Conservation (phyloP, 2,113 vertebrate species). For the Fregetta grallaria region DNA sequence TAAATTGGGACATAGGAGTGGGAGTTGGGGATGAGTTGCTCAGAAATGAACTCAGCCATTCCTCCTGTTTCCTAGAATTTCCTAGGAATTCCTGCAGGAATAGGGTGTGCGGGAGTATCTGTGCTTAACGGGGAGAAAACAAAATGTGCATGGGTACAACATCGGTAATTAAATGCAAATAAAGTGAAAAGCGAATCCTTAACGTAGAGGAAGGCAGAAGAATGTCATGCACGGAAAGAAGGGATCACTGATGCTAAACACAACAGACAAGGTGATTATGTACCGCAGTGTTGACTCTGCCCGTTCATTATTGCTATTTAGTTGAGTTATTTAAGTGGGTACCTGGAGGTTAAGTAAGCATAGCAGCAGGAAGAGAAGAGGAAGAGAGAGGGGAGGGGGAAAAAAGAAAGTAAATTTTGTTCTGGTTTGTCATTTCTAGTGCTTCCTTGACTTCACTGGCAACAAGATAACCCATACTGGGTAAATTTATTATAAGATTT, state of each 20-base stretch:
- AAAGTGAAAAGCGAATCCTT: conserved; percentile 20
- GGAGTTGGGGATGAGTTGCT: neutral
- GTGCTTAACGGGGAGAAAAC: neutral
- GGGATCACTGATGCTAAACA: conserved; percentile 69
- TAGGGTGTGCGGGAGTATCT: neutral
- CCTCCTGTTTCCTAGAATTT: neutral
- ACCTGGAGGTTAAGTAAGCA: conserved; percentile 73
- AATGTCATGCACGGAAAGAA: conserved; percentile 40
- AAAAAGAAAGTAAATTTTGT: conserved; percentile 24
- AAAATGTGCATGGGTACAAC: neutral
- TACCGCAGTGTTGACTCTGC: conserved; percentile 64
- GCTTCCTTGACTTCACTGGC: neutral
- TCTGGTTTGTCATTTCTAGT: neutral
- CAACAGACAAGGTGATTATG: conserved; percentile 71
- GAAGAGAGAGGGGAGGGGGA: neutral
- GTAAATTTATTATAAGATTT: neutral
- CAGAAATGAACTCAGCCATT: neutral
- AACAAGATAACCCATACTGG: neutral
- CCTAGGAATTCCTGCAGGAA: neutral
- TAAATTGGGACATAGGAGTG: neutral
- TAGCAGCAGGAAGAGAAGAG: conserved; percentile 7
- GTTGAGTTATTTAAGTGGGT: conserved; percentile 62
- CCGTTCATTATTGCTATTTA: conserved; percentile 72
- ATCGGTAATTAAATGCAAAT: conserved; percentile 1
- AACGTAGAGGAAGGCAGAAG: neutral